phyloP scores from a whole-genome alignment of 2,797 vertebrate species.

The Oreochromis grahami region DNA sequence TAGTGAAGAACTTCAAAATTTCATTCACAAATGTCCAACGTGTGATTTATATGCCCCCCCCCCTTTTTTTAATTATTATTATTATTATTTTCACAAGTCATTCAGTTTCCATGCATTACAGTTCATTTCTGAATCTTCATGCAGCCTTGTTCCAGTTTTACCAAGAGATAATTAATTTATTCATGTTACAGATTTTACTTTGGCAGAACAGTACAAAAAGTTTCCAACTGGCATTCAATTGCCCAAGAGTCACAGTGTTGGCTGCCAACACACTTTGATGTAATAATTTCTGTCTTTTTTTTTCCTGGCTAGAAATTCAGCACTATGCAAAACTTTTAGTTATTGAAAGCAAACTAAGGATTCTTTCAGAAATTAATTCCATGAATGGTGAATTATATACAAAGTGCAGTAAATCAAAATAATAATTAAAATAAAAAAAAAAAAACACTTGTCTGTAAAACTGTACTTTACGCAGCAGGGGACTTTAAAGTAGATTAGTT shows the following conservation, averaged over 20 bases:
- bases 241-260: background rate
- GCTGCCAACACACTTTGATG: background rate
- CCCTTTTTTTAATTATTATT: accelerated
- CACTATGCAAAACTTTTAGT: background rate
- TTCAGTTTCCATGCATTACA: background rate
- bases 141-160: background rate
- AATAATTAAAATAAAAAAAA: background rate
- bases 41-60: background rate
- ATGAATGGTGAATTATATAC: background rate
- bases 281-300: background rate
- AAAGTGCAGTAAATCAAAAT: background rate
- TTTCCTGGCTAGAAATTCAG: background rate
- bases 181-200: conserved; percentile 1
- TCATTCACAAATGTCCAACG: background rate
- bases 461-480: background rate
- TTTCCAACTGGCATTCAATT: background rate
- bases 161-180: background rate
- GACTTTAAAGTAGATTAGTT: background rate
- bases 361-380: background rate
- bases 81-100: background rate
- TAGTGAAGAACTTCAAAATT: background rate
- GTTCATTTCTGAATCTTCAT: background rate
- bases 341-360: background rate
- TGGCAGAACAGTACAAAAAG: background rate
- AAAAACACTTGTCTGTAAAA: background rate